Percentiles rank a stretch among this genome's conserved stretches.
Conservation (phyloP, 2,888 invertebrate genomes). For the Tenthredo notha region DNA sequence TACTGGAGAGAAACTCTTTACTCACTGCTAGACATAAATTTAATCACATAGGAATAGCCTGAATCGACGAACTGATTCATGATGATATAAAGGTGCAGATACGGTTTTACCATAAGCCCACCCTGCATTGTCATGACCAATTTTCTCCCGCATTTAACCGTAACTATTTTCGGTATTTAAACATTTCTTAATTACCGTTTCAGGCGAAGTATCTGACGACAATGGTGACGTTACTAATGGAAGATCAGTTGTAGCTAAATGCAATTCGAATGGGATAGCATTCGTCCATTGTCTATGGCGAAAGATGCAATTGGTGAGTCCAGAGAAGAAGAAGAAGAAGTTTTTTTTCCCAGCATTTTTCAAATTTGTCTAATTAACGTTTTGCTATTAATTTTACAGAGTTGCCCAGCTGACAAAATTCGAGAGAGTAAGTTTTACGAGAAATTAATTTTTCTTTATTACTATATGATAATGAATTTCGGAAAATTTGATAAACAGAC, state of each 20-base stretch:
- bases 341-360: too few relatives aligned
- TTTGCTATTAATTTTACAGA: slow-evolving; percentile 3
- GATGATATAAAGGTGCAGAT: too few relatives aligned
- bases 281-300: slow-evolving; percentile 49
- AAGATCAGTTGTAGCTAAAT: slow-evolving; percentile 34
- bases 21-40: too few relatives aligned
- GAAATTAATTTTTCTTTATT: neutral
- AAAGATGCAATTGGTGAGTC: slow-evolving; percentile 46
- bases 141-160: too few relatives aligned
- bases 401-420: slow-evolving; percentile 31
- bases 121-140: too few relatives aligned
- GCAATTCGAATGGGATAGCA: slow-evolving; percentile 41
- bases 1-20: too few relatives aligned
- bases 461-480: neutral
- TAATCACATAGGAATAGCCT: too few relatives aligned
- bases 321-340: neutral
- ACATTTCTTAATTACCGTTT: neutral
- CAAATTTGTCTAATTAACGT: neutral
- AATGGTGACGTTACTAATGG: slow-evolving; percentile 38
- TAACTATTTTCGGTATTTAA: too few relatives aligned
- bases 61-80: too few relatives aligned
- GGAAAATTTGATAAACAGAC: neutral
- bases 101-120: too few relatives aligned
- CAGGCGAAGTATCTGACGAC: slow-evolving; percentile 40
- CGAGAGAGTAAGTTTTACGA: slow-evolving; percentile 42